Conservation (phyloP, 2,888 invertebrate genomes). For the Lasioglossum marginatum region DNA sequence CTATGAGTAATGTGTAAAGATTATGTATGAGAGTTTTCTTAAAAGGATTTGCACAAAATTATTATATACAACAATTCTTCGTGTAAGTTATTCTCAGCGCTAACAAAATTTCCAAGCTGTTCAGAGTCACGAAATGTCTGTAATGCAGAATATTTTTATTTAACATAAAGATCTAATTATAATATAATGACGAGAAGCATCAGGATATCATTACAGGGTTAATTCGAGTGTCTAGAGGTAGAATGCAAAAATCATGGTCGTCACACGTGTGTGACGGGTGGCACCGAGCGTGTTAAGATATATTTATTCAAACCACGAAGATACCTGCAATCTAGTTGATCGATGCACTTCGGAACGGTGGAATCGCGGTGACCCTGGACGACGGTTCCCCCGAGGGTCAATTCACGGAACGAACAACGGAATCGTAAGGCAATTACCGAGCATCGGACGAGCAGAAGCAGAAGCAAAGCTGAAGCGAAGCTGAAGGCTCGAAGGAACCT, state of each 20-base stretch:
- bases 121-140: no score
- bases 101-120: no score
- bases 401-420: constrained; percentile 33
- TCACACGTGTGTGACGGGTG: not conserved
- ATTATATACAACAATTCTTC: no score
- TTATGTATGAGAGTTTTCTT: no score
- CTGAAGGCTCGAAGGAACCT: constrained; percentile 55
- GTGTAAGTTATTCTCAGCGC: no score
- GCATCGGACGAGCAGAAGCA: constrained; percentile 11
- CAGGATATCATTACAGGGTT: no score
- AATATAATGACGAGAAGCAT: no score
- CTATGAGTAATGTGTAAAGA: no score
- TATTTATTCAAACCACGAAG: not conserved
- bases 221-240: not conserved
- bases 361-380: not conserved
- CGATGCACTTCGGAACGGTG: not conserved
- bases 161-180: no score
- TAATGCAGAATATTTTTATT: no score
- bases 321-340: not conserved
- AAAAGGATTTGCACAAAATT: no score
- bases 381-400: constrained; percentile 15
- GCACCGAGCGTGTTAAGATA: not conserved
- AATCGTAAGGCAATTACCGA: constrained; percentile 31
- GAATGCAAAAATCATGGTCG: not conserved
- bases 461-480: constrained; percentile 4